Evolutionary conservation across 1,140 invertebrate species (phyloP), one percentile per base, ranked within the genome.

Genomic region (Bradynema listronoti): DNA sequence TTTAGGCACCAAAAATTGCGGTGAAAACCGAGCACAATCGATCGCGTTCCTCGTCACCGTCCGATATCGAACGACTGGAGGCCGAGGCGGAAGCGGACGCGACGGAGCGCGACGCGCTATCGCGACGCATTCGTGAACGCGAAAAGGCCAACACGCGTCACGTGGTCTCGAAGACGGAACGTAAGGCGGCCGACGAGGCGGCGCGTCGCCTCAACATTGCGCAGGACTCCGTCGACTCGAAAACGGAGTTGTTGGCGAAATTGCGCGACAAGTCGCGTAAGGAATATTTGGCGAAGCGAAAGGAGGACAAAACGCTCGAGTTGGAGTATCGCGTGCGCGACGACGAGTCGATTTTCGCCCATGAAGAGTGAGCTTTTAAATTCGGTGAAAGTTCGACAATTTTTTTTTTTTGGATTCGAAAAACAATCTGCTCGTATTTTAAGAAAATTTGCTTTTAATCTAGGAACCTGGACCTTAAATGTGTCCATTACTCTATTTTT

Each of bases 281-380:
- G 52, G 87, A 90, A 75, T 99, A 99, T 81, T 83, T 98, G 58
- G 87, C 88, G 66, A 97, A 96, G 80, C 83, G 94, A 51, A 92
- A 95, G 82, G 87, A 88, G 53, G 92, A 97, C 72, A 97, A 98
- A 83, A 84, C 97, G 36, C 83, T 86, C n/a, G 92, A 98, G 79
- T 80, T 98, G 34, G 92, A 96, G 82, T 87, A 85, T 22, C 90
- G 93, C 76, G 89, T 98, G 53, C 78, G 85, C n/a, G 94, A 98
- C 80, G 93, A 98, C 82, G 90, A 96, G 80, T 91, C 89, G 79
- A 82, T 96, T 1, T 98, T 97, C 80, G 86, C 87, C 29, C 88
- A 90, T 60, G 84, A 86, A 73, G 83, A 87, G 85, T 90, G 84
- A 47, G 56, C 59, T 30, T 68, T 34, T 33, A n/a, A 41, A 30